Conservation (phyloP, 1,140 invertebrate species). For the Zaprionus lachaisei region DNA sequence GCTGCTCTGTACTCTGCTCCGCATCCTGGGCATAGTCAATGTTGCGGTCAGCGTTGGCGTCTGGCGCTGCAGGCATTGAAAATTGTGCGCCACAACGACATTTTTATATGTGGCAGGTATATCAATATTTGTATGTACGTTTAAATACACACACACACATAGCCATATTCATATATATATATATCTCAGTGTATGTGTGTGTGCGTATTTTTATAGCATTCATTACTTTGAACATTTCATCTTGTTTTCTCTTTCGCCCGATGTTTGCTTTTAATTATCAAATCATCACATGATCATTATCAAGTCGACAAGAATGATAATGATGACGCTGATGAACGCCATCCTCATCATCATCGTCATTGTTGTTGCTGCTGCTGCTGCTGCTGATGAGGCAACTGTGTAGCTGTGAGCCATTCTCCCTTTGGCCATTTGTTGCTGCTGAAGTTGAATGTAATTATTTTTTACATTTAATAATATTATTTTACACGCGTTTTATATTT, state of each 20-base stretch:
- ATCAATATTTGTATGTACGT: constrained; percentile 18
- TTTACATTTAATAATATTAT: constrained; percentile 49
- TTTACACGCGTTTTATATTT: constrained; percentile 46
- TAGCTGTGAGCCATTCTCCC: neutral
- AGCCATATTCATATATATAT: too few species aligned
- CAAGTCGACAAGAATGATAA: constrained; percentile 60
- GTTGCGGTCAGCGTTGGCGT: constrained; percentile 5
- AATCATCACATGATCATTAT: constrained; percentile 80
- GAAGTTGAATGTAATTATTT: constrained; percentile 56
- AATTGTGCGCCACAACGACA: constrained; percentile 31
- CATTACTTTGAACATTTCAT: constrained; percentile 55
- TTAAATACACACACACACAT: neutral
- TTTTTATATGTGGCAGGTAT: constrained; percentile 17
- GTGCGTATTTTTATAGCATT: constrained; percentile 59
- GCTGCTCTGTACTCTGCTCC: constrained; percentile 7
- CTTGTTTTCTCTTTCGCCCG: constrained; percentile 60
- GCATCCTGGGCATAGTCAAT: neutral
- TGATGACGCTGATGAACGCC: constrained; percentile 32
- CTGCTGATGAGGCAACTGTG: constrained; percentile 8
- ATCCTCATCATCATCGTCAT: constrained; percentile 13
- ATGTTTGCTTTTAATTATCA: constrained; percentile 81
- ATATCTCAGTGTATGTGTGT: neutral
- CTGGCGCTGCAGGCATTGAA: constrained; percentile 30
- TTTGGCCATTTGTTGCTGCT: constrained; percentile 7
- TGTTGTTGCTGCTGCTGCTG: neutral